Percentiles rank a stretch among this genome's conserved stretches.
Conservation (phyloP, 92 coral and sea anemone species). For the Zoanthus sociatus region DNA sequence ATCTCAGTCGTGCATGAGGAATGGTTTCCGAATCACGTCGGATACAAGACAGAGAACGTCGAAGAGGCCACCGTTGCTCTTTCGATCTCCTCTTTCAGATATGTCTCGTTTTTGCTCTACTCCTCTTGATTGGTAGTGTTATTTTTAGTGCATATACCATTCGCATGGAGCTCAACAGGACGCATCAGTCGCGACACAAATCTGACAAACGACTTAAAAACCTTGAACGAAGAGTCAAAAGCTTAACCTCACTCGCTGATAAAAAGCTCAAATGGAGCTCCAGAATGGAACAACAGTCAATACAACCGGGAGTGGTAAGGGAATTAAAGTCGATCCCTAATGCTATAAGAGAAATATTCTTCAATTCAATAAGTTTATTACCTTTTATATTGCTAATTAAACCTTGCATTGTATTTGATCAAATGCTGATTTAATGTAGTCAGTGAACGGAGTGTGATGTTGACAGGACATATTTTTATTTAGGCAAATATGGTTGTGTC, state of each 20-base stretch:
- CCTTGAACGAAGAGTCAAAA: background rate
- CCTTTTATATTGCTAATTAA: no score
- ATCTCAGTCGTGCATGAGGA: background rate
- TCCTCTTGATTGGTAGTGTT: slow-evolving; percentile 35
- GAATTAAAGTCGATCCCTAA: no score
- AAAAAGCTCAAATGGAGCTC: background rate
- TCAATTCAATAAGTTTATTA: no score
- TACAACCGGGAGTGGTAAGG: no score
- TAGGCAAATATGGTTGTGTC: background rate
- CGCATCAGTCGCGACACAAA: background rate
- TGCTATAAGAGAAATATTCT: no score
- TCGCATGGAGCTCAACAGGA: slow-evolving; percentile 27
- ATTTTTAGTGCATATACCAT: slow-evolving; percentile 26
- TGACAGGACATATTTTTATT: background rate
- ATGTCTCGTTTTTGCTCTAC: slow-evolving; percentile 14
- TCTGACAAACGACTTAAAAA: background rate
- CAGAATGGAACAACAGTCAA: no score
- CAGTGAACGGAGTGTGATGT: background rate
- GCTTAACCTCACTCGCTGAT: background rate
- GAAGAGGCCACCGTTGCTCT: background rate
- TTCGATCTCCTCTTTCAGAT: slow-evolving; percentile 14
- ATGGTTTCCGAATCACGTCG: slow-evolving; percentile 5
- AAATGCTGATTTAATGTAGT: no score
- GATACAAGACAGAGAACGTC: background rate
- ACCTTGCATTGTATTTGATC: no score